Conservation (phyloP, 2,888 invertebrate genomes). For the Caenorhabditis sp. region DNA sequence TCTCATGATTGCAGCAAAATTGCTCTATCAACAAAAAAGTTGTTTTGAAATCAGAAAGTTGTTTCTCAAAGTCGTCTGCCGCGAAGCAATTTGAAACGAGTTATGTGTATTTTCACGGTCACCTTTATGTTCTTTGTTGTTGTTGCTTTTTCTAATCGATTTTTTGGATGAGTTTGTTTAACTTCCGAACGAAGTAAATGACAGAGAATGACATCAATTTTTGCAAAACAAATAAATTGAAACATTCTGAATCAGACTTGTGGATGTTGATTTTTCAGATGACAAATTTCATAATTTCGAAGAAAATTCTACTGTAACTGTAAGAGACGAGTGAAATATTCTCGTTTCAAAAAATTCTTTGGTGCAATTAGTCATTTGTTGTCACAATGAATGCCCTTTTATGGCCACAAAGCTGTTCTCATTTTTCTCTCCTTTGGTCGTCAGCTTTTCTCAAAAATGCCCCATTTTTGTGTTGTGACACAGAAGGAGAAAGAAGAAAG, state of each 20-base stretch:
- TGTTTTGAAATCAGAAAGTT: background rate
- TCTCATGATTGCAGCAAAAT: background rate
- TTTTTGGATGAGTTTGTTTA: background rate
- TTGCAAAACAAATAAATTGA: background rate
- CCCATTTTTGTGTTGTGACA: background rate
- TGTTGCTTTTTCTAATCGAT: background rate
- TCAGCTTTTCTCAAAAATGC: background rate
- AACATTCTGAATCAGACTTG: background rate
- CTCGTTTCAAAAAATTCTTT: background rate
- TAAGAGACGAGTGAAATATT: too few species aligned
- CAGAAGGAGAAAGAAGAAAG: background rate
- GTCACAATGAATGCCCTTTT: background rate
- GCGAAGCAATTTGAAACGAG: constrained; percentile 7
- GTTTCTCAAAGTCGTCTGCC: background rate
- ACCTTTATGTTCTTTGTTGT: background rate
- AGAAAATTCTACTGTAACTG: too few species aligned
- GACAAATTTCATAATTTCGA: too few species aligned
- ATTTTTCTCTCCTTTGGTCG: background rate
- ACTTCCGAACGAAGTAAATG: background rate
- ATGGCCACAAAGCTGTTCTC: background rate
- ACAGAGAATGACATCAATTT: background rate
- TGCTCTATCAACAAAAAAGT: background rate
- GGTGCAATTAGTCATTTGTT: background rate
- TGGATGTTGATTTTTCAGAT: too few species aligned
- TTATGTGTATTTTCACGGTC: constrained; percentile 13